phyloP scores from a whole-genome alignment of 2,888 invertebrate genomes.

The Hypomecis atomaria region DNA sequence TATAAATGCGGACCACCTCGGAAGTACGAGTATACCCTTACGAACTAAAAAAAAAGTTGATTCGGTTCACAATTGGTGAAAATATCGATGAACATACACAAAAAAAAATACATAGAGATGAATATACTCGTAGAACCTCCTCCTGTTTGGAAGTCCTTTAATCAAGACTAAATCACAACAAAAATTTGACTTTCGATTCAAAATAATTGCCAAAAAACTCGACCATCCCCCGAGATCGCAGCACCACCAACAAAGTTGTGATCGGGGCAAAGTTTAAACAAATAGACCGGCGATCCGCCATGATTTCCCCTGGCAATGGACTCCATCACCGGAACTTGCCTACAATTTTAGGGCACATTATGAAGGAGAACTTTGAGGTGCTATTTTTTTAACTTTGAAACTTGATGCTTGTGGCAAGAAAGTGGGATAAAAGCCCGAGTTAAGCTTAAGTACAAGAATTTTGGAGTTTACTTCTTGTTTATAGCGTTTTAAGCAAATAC shows the following conservation, averaged over 20 bases:
- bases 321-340: conserved; percentile 54
- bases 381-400: conserved; percentile 6
- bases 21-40: no score
- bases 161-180: conserved; percentile 2
- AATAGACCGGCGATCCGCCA: conserved; percentile 48
- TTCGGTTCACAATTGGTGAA: no score
- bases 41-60: no score
- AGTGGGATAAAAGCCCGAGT: not conserved
- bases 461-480: no score
- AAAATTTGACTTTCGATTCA: not conserved
- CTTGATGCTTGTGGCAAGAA: not conserved
- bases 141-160: no score
- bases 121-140: no score
- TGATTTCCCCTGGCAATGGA: conserved; percentile 72
- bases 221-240: conserved; percentile 25
- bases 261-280: conserved; percentile 45
- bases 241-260: conserved; percentile 26
- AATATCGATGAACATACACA: no score
- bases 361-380: conserved; percentile 5
- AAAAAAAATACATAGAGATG: no score
- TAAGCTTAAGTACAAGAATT: no score
- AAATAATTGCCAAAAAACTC: conserved; percentile 17
- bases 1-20: no score
- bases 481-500: not conserved
- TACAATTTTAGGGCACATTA: conserved; percentile 17